Evolutionary conservation across 2,797 vertebrate genomes (phyloP), one percentile per base, ranked within the genome.

Genomic region (Spea hammondii): DNA sequence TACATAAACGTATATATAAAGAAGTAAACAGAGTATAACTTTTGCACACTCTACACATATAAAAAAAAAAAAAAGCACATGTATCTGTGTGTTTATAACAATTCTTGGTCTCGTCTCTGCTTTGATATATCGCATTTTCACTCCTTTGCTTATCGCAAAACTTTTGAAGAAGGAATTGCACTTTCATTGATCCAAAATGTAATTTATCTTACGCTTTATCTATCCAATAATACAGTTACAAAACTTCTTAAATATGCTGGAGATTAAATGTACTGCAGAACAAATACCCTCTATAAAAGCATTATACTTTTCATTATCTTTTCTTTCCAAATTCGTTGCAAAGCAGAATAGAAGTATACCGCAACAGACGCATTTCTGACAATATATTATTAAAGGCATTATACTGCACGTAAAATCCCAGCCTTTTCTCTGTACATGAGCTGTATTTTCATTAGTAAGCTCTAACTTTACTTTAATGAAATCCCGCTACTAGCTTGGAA

Each of bases 241-340:
- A 65, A 69, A 50, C 48, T 67, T 48, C 8, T 13, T 48, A 67
- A 67, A 48, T 48, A 69, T 46, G 14, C 67, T 67, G 8, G 69
- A 48, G 44, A 69, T 65, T 5, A 49, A 44, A 49, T 59, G 51
- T 49, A 72, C 14, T 12, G 46, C 8, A 67, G 69, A 65, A 47
- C 59, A 72, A 55, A 72, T 11, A 12, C 12, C 57, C 47, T 69
- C 14, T 14, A 45, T 50, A 47, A 77, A 76, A 59, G 53, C 57
- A 62, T 70, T 47, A 54, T 8, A 49, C 44, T 68, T 59, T 68
- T 77, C 10, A 54, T 70, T 45, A 54, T 45, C 45, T 49, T 54
- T 70, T 62, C 59, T 62, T 78, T 65, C 44, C 51, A 71, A 44
- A n/a, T n/a, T 51, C n/a, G 17, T 14, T 70, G 44, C 75, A 60